Percentiles rank a stretch among this genome's conserved stretches.
phyloP scores from a whole-genome alignment of 64 coral and sea anemone genomes.

The Montipora sp. region DNA sequence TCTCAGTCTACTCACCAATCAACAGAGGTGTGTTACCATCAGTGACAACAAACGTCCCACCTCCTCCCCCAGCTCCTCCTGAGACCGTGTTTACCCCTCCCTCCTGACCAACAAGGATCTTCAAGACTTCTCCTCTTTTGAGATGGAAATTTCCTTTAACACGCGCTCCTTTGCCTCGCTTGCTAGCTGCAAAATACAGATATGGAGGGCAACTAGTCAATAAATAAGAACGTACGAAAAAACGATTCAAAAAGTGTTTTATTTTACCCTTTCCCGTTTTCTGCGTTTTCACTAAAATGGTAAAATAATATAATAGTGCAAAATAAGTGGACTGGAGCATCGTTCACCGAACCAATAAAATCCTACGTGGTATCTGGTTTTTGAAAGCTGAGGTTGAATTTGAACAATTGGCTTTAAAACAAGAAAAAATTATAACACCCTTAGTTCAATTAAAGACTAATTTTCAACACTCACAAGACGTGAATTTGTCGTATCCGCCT shows the following conservation, averaged over 20 bases:
- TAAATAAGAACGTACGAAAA: not conserved
- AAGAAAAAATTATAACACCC: too few relatives aligned
- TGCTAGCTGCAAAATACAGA: conserved; percentile 45
- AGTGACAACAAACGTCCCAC: conserved; percentile 78
- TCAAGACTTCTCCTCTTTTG: conserved; percentile 77
- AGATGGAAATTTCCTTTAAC: conserved; percentile 87
- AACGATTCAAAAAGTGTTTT: too few relatives aligned
- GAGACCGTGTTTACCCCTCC: conserved; percentile 78
- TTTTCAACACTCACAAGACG: conserved; percentile 37
- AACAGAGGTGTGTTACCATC: conserved; percentile 77
- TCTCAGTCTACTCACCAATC: conserved; percentile 52
- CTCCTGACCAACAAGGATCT: conserved; percentile 86
- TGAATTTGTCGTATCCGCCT: conserved; percentile 79
- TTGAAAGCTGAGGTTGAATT: too few relatives aligned
- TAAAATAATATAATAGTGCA: too few relatives aligned
- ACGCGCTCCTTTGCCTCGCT: conserved; percentile 74
- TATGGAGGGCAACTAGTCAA: not conserved
- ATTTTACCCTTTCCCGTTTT: too few relatives aligned
- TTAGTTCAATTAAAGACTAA: not conserved
- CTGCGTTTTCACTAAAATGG: too few relatives aligned
- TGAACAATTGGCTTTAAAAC: too few relatives aligned
- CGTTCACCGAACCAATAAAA: too few relatives aligned
- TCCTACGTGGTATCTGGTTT: too few relatives aligned
- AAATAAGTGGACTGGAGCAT: too few relatives aligned
- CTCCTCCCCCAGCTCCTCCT: conserved; percentile 91